A percentile compares a stretch with the other conserved stretches of the same genome.
These are phyloP conservation scores for Thaumatotibia leucotreta DNA, from an alignment of 1,140 invertebrate species.

Conservation along the genomic window DNA sequence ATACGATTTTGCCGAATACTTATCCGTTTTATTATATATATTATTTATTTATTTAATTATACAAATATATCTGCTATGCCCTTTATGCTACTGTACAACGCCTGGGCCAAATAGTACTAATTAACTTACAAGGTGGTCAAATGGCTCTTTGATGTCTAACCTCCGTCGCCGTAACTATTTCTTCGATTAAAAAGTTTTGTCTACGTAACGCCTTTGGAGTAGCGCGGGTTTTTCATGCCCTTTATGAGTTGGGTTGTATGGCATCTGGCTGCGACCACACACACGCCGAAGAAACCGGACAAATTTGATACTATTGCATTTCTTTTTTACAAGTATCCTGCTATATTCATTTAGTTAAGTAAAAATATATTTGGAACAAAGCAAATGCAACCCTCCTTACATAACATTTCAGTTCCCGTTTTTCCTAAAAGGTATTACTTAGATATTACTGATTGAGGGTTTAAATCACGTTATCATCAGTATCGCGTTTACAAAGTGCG, in stretches of 20 bases:
- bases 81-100: no score
- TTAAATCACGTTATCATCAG: no score
- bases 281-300: constrained; percentile 8
- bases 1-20: no score
- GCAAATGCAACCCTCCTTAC: no score
- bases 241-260: constrained; percentile 22
- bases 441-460: no score
- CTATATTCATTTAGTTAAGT: neutral
- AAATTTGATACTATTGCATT: constrained; percentile 22
- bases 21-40: no score
- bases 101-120: no score
- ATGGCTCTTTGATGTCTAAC: neutral
- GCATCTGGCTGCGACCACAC: constrained; percentile 32
- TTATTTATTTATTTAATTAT: no score
- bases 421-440: no score
- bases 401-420: no score
- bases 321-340: neutral
- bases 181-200: constrained; percentile 3
- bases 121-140: neutral
- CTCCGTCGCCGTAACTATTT: neutral
- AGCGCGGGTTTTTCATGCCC: constrained; percentile 24
- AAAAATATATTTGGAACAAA: neutral
- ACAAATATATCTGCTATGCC: no score
- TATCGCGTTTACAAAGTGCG: no score
- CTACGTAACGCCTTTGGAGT: constrained; percentile 19